Percentiles rank a stretch among this genome's conserved stretches.
phyloP scores from a whole-genome alignment of 2,113 vertebrate genomes.

The Pseudonaja textilis region DNA sequence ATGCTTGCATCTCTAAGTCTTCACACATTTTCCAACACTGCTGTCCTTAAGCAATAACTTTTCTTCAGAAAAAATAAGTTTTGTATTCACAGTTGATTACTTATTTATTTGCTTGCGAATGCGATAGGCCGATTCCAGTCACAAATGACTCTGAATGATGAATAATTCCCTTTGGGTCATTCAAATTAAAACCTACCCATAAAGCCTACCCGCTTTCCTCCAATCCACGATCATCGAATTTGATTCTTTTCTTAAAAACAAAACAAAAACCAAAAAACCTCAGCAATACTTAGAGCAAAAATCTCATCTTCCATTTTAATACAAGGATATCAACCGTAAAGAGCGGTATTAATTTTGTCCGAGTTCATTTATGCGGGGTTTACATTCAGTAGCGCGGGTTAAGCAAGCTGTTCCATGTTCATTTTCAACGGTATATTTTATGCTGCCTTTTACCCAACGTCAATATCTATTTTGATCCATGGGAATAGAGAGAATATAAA shows the following conservation, averaged over 20 bases:
- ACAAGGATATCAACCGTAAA: background rate
- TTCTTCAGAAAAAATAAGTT: background rate
- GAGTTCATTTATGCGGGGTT: background rate
- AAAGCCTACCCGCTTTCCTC: background rate
- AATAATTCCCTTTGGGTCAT: background rate
- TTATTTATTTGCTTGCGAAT: background rate
- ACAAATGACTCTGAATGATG: background rate
- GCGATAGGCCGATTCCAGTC: background rate
- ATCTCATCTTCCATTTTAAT: background rate
- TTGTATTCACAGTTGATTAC: background rate
- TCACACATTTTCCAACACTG: background rate
- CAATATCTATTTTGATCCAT: background rate
- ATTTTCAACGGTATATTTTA: background rate
- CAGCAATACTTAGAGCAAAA: background rate
- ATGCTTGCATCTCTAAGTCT: background rate
- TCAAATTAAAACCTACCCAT: background rate
- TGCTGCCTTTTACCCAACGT: background rate
- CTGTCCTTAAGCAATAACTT: background rate
- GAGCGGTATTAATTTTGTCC: background rate
- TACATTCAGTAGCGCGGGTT: background rate
- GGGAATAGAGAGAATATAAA: constrained; percentile 1
- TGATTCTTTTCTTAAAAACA: background rate
- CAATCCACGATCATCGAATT: background rate
- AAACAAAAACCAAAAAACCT: background rate
- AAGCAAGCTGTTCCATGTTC: background rate